Evolutionary conservation across 2,113 vertebrate species (phyloP), one percentile per base, ranked within the genome.

Genomic region (Rallus limicola): DNA sequence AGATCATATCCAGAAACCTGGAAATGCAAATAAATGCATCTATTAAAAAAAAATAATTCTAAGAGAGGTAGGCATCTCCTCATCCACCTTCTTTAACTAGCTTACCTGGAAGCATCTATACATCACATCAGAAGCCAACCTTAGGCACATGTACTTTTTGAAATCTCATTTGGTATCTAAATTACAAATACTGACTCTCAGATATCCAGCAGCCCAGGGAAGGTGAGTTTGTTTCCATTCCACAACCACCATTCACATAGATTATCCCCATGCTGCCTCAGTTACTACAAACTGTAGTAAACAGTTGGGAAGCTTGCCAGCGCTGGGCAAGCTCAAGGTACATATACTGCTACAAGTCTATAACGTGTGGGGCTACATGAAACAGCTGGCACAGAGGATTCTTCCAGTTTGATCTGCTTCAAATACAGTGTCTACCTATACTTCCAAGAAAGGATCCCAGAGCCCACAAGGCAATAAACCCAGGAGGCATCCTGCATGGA

Each of bases 331-430:
- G 40, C 19, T 82, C 62, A 85, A 72, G 75, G 71, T 58, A 69
- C 34, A 42, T 31, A 67, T 3, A 33, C 20, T 25, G 6, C 59
- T 87, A 80, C 46, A 88, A 59, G 67, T 77, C 75, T 63, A 26
- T 56, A 92, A 88, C n/a, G 64, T 94, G 55, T 88, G 59, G 16
- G 70, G 36, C 56, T 78, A 25, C n/a, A 17, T 55, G n/a, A 94
- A 88, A 80, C 34, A 96, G 48, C 53, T 25, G 69, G 63, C 55
- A 80, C n/a, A 82, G 64, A 88, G 33, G 29, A 70, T 13, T 75
- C 53, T 91, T 84, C n/a, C 68, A 86, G 60, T 70, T 79, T 86
- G 63, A 92, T 92, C 71, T 88, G 28, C 71, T 91, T 80, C 74
- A 85, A 89, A 87, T 26, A 60, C 12, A 81, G 24, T 44, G 26